A percentile compares a stretch with the other conserved stretches of the same genome.
Conservation (phyloP, 2,888 invertebrate genomes). For the Apodemia zela region DNA sequence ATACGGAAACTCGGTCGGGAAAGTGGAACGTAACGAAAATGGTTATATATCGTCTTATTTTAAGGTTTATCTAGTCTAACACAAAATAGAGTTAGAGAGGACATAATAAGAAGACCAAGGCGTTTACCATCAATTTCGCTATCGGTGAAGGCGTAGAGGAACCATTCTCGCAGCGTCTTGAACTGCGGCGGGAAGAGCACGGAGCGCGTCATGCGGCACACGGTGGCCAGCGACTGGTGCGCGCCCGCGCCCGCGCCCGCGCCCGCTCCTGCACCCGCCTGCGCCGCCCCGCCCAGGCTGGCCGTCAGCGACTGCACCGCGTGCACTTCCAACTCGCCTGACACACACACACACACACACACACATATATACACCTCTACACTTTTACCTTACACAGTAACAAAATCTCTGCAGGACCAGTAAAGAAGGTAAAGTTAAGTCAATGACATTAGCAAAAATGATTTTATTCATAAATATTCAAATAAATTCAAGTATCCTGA, state of each 20-base stretch:
- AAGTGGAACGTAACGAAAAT: too few species aligned
- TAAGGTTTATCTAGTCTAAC: not conserved
- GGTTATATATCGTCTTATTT: too few species aligned
- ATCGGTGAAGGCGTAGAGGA: constrained; percentile 96
- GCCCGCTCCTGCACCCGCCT: constrained; percentile 63
- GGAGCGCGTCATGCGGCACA: constrained; percentile 94
- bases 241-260: constrained; percentile 82
- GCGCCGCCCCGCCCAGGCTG: constrained; percentile 84
- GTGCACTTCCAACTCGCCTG: constrained; percentile 62
- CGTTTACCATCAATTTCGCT: constrained; percentile 93
- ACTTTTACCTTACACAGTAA: not conserved
- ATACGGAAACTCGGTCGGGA: too few species aligned
- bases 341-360: constrained; percentile 28
- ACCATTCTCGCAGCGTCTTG: constrained; percentile 96
- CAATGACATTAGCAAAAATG: too few species aligned
- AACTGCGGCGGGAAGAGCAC: constrained; percentile 97
- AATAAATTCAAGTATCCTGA: too few species aligned
- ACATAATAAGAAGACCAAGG: too few species aligned
- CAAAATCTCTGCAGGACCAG: too few species aligned
- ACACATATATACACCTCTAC: not conserved
- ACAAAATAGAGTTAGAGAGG: too few species aligned
- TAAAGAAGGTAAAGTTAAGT: too few species aligned
- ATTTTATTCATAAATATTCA: too few species aligned
- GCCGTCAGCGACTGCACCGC: constrained; percentile 95
- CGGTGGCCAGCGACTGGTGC: constrained; percentile 96